Evolutionary conservation across 2,888 invertebrate genomes (phyloP).

Genomic region (Eupithecia subumbrata): DNA sequence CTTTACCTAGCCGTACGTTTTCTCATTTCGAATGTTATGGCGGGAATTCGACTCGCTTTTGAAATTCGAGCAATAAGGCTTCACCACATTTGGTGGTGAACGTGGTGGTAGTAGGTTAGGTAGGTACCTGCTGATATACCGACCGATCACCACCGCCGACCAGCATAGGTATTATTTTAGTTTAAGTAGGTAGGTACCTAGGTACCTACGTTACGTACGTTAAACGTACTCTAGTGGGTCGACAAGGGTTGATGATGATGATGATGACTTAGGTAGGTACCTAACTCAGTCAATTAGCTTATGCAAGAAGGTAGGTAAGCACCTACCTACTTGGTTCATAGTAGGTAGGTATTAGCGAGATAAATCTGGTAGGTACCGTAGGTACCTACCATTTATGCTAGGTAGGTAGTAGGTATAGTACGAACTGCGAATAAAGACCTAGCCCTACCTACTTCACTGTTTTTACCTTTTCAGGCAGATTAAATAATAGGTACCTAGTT

Average conservation of each 20-base stretch:
- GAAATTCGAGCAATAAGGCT: constrained; percentile 21
- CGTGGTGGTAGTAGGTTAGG: neutral
- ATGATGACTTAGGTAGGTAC: neutral
- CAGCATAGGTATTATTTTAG: neutral
- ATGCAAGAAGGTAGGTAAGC: too few species aligned
- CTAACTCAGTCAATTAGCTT: neutral
- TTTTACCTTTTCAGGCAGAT: neutral
- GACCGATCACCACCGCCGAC: neutral
- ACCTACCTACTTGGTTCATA: too few species aligned
- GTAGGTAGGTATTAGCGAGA: too few species aligned
- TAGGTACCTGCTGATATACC: neutral
- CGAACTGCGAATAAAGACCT: too few species aligned
- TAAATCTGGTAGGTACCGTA: too few species aligned
- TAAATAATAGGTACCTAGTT: neutral
- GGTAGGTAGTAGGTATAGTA: too few species aligned
- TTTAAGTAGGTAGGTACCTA: neutral
- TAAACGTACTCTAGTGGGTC: neutral
- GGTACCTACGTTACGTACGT: neutral
- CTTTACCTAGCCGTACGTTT: constrained; percentile 8
- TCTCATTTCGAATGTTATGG: constrained; percentile 21
- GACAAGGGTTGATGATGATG: neutral
- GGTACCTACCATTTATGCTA: too few species aligned
- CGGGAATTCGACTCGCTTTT: constrained; percentile 27
- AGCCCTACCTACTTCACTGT: too few species aligned
- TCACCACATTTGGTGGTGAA: neutral